phyloP scores from a whole-genome alignment of 2,888 invertebrate genomes.

The Caenorhabditis sulstoni region DNA sequence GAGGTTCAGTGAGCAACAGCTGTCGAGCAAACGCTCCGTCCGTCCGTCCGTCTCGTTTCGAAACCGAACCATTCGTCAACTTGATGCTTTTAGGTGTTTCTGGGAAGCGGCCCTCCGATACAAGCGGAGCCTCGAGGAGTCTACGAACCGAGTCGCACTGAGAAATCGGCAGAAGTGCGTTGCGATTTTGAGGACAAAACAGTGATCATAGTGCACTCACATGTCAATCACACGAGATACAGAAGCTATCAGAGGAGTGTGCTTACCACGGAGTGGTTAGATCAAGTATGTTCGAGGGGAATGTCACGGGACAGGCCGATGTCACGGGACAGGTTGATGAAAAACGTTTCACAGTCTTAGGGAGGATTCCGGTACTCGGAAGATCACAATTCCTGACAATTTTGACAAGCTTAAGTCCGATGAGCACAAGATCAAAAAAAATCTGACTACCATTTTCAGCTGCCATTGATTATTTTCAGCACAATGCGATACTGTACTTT shows the following conservation, averaged over 20 bases:
- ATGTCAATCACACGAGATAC: constrained; percentile 25
- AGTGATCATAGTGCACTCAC: constrained; percentile 53
- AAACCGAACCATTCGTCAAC: neutral
- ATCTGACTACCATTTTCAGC: too few species aligned
- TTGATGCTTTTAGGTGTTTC: constrained; percentile 40
- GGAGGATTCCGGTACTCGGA: neutral
- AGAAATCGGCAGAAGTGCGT: constrained; percentile 23
- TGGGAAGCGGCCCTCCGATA: constrained; percentile 48
- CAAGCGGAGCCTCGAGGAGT: constrained; percentile 17
- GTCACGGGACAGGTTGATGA: too few species aligned
- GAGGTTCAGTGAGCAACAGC: constrained; percentile 25
- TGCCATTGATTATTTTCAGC: constrained; percentile 33
- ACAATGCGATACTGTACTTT: constrained; percentile 47
- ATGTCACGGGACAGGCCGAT: too few species aligned
- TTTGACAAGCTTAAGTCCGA: too few species aligned
- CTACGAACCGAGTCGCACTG: constrained; percentile 3
- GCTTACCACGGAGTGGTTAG: constrained; percentile 34
- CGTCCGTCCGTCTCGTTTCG: neutral
- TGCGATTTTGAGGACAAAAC: constrained; percentile 44
- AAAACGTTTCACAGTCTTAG: too few species aligned
- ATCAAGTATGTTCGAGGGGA: constrained; percentile 34
- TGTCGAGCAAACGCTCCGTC: constrained; percentile 1
- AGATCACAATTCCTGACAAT: too few species aligned
- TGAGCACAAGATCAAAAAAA: too few species aligned
- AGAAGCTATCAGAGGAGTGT: constrained; percentile 24